Conservation (phyloP, 2,113 vertebrate genomes). For the Dermatemys mawii region DNA sequence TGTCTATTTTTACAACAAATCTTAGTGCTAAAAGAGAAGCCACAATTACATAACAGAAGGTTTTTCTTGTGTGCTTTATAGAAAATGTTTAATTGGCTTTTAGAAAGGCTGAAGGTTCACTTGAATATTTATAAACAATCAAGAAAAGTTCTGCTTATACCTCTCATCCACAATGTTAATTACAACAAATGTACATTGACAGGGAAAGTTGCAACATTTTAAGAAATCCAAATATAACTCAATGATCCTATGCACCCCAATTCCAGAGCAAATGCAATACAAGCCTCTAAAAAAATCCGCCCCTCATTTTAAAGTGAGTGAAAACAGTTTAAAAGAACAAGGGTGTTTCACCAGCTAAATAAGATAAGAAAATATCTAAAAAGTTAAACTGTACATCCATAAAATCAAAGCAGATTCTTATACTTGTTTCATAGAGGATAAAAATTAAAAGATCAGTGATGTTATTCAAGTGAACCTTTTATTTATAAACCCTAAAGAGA, state of each 20-base stretch:
- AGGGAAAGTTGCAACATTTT: neutral
- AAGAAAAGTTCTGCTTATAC: neutral
- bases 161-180: neutral
- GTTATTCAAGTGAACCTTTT: conserved; percentile 53
- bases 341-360: conserved; percentile 1
- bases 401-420: conserved; percentile 11
- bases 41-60: neutral
- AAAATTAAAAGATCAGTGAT: conserved; percentile 40
- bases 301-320: neutral
- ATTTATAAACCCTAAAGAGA: neutral
- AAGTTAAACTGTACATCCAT: neutral
- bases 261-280: neutral
- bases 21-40: conserved; percentile 12
- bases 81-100: conserved; percentile 42
- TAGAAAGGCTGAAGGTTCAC: conserved; percentile 57
- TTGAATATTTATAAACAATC: conserved; percentile 31
- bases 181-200: neutral
- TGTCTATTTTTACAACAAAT: neutral
- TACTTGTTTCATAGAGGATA: conserved; percentile 10
- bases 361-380: conserved; percentile 3
- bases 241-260: neutral
- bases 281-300: neutral
- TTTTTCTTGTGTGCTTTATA: conserved; percentile 4
- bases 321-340: neutral
- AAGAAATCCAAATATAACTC: conserved; percentile 30